These are phyloP conservation scores for Drosophila mimica DNA, from an alignment of 2,888 invertebrate species.

Conservation along the genomic window DNA sequence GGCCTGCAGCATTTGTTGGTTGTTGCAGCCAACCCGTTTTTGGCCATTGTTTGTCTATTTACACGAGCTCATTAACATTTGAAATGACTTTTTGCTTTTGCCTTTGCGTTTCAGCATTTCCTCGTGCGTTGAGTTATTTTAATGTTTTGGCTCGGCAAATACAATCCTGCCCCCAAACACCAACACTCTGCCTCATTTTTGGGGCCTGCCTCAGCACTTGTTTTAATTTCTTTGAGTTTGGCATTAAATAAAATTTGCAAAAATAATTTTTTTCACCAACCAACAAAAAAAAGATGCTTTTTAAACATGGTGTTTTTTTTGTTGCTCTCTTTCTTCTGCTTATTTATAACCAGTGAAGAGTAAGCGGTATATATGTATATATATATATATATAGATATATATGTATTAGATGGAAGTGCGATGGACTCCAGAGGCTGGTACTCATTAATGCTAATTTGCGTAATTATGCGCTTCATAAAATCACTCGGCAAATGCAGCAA, in stretches of 20 bases:
- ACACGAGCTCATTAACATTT: constrained; percentile 80
- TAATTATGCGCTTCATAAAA: constrained; percentile 80
- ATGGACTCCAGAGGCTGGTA: constrained; percentile 51
- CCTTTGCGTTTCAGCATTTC: constrained; percentile 46
- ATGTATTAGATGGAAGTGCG: constrained; percentile 43
- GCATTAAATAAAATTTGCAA: constrained; percentile 78
- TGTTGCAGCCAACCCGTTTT: constrained; percentile 33
- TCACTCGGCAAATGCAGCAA: constrained; percentile 69
- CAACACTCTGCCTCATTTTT: not conserved
- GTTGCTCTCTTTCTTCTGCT: constrained; percentile 15
- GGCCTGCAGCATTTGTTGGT: constrained; percentile 45
- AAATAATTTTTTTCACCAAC: constrained; percentile 66
- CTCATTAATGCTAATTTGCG: constrained; percentile 81
- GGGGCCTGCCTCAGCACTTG: constrained; percentile 34
- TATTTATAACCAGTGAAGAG: constrained; percentile 21
- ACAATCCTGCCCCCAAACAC: constrained; percentile 6
- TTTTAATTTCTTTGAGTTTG: constrained; percentile 69
- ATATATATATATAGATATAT: not conserved
- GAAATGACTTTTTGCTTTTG: constrained; percentile 75
- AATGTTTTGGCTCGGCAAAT: constrained; percentile 69
- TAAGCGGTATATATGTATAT: not conserved
- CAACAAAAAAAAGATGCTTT: constrained; percentile 47
- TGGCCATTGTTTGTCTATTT: constrained; percentile 79
- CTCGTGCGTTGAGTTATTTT: constrained; percentile 66
- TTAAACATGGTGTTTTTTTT: constrained; percentile 40